Evolutionary conservation across 1,140 invertebrate species (phyloP).

Genomic region (Drosophila nasuta): DNA sequence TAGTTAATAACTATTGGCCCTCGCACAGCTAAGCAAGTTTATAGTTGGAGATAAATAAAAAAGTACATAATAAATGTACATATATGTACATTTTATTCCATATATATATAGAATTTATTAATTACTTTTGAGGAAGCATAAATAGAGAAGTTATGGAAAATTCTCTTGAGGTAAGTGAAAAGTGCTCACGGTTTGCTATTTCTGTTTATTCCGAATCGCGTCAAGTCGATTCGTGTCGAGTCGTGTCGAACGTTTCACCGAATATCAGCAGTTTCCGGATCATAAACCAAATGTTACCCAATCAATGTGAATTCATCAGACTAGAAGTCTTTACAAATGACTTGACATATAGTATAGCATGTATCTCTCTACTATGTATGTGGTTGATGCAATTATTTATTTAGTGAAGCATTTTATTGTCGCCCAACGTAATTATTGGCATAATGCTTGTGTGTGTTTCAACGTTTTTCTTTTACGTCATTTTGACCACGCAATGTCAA

Average conservation of each 20-base stretch:
- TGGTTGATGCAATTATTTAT: conserved; percentile 43
- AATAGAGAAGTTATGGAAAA: neutral
- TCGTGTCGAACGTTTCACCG: neutral
- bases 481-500: conserved; percentile 56
- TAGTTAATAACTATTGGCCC: conserved; percentile 45
- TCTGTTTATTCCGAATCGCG: neutral
- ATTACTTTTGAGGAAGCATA: neutral
- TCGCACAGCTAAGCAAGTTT: conserved; percentile 1
- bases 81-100: neutral
- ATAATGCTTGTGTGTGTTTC: conserved; percentile 32
- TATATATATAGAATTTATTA: neutral
- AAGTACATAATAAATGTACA: neutral
- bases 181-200: neutral
- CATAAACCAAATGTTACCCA: conserved; percentile 31
- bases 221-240: too few species aligned
- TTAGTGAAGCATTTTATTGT: conserved; percentile 67
- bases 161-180: neutral
- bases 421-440: conserved; percentile 68
- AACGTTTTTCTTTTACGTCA: conserved; percentile 31
- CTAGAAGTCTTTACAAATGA: conserved; percentile 14
- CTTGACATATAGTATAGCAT: neutral
- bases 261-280: conserved; percentile 40
- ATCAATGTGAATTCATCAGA: conserved; percentile 31
- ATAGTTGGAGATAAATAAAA: neutral
- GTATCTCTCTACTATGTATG: neutral